These are phyloP conservation scores for Apamea sordens DNA, from an alignment of 2,888 invertebrate genomes.

Conservation along the genomic window DNA sequence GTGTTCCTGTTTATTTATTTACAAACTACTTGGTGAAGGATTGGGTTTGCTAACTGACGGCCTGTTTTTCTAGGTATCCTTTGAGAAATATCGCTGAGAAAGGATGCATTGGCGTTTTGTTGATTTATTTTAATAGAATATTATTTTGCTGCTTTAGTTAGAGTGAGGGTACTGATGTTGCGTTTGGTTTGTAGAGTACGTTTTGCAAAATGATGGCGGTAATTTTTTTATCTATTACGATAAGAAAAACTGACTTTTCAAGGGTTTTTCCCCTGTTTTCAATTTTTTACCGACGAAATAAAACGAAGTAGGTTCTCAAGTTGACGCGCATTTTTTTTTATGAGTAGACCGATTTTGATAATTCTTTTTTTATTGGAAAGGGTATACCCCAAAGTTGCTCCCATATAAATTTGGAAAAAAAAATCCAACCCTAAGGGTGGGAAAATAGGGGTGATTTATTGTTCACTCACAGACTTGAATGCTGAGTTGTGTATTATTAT, in stretches of 20 bases:
- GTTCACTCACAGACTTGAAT: too few relatives aligned
- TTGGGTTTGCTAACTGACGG: conserved; percentile 54
- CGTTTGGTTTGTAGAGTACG: not conserved
- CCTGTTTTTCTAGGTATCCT: conserved; percentile 49
- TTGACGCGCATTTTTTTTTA: too few relatives aligned
- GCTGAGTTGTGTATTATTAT: too few relatives aligned
- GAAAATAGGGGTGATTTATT: too few relatives aligned
- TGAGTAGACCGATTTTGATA: too few relatives aligned
- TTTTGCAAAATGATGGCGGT: not conserved
- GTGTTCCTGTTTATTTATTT: conserved; percentile 68
- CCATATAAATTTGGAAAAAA: too few relatives aligned
- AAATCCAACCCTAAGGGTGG: too few relatives aligned
- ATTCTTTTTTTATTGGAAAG: too few relatives aligned
- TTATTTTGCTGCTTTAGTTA: conserved; percentile 15
- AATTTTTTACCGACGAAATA: too few relatives aligned
- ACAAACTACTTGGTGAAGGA: conserved; percentile 63
- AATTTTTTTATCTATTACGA: not conserved
- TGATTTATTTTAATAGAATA: conserved; percentile 34
- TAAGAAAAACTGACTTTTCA: not conserved
- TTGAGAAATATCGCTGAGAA: conserved; percentile 47
- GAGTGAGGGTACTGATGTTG: not conserved
- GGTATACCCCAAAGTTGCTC: too few relatives aligned
- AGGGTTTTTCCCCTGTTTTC: too few relatives aligned
- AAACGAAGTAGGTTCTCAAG: too few relatives aligned
- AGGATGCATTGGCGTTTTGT: conserved; percentile 32